These are phyloP conservation scores for Drosophila rufa DNA, from an alignment of 1,140 invertebrate species.

Conservation along the genomic window DNA sequence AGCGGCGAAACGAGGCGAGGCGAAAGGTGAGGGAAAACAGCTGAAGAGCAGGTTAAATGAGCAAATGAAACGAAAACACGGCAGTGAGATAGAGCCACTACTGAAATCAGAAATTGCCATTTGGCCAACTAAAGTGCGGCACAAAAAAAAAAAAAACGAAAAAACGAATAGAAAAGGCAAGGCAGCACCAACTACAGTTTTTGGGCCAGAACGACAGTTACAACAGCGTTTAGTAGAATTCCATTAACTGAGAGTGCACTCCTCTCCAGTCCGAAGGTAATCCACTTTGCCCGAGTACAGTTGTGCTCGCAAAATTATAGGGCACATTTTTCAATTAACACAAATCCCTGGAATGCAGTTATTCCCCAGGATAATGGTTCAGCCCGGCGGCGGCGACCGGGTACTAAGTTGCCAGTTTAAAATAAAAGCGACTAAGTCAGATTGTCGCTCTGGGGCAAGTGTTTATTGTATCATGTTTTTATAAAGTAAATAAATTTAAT, in stretches of 20 bases:
- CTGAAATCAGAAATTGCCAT: constrained; percentile 41
- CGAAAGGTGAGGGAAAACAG: not conserved
- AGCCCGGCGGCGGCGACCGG: not conserved
- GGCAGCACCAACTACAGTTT: constrained; percentile 6
- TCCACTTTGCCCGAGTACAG: constrained; percentile 29
- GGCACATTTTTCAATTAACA: constrained; percentile 60
- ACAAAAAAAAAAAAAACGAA: not conserved
- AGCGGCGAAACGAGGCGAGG: constrained; percentile 4
- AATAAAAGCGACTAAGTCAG: constrained; percentile 39
- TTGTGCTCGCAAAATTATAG: constrained; percentile 23
- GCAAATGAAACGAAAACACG: constrained; percentile 53
- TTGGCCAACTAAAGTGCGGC: constrained; percentile 31
- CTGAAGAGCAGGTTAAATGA: constrained; percentile 42
- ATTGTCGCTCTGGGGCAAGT: constrained; percentile 51
- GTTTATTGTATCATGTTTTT: too few species aligned
- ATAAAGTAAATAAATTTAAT: not conserved
- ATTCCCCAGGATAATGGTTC: constrained; percentile 37
- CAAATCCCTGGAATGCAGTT: constrained; percentile 39
- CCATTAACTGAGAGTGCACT: constrained; percentile 40
- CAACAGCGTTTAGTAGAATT: constrained; percentile 24
- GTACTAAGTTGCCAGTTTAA: constrained; percentile 28
- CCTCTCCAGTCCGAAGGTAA: constrained; percentile 24
- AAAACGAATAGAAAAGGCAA: not conserved
- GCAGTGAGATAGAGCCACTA: constrained; percentile 35
- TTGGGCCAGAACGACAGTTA: constrained; percentile 33